phyloP scores from a whole-genome alignment of 2,113 vertebrate genomes.

The Aleadryas rufinucha region DNA sequence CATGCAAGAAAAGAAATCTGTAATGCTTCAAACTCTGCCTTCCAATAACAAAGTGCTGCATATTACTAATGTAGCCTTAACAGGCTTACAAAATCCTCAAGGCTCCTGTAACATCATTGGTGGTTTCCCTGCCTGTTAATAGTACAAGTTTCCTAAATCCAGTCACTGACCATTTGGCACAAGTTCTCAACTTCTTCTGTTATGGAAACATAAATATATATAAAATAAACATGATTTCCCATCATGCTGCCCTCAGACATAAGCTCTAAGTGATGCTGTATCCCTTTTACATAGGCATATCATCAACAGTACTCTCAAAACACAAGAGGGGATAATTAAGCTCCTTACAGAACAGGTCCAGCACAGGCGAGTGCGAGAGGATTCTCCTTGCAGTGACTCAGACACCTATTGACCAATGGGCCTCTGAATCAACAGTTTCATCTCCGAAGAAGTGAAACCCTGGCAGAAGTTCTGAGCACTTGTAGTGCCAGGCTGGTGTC shows the following conservation, averaged over 20 bases:
- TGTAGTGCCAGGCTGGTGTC: not conserved
- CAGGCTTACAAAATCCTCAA: not conserved
- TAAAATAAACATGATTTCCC: not conserved
- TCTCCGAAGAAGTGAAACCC: not conserved
- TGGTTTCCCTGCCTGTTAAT: not conserved
- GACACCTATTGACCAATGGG: not conserved
- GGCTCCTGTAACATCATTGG: not conserved
- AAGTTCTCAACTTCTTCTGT: not conserved
- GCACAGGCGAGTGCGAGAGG: not conserved
- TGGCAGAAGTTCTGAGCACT: not conserved
- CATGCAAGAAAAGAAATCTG: not conserved
- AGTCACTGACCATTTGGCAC: not conserved
- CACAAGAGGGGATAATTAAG: not conserved
- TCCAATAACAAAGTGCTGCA: not conserved
- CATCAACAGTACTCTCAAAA: not conserved
- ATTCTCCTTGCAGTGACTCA: not conserved
- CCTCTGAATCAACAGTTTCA: not conserved
- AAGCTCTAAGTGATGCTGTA: not conserved
- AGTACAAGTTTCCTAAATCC: not conserved
- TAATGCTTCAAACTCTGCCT: not conserved
- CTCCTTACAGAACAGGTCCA: conserved; percentile 9
- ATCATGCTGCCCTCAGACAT: not conserved
- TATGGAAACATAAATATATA: not conserved
- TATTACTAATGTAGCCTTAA: not conserved
- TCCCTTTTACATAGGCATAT: not conserved